Conservation (phyloP, 2,888 invertebrate species). For the Pyrrhosoma nymphula region DNA sequence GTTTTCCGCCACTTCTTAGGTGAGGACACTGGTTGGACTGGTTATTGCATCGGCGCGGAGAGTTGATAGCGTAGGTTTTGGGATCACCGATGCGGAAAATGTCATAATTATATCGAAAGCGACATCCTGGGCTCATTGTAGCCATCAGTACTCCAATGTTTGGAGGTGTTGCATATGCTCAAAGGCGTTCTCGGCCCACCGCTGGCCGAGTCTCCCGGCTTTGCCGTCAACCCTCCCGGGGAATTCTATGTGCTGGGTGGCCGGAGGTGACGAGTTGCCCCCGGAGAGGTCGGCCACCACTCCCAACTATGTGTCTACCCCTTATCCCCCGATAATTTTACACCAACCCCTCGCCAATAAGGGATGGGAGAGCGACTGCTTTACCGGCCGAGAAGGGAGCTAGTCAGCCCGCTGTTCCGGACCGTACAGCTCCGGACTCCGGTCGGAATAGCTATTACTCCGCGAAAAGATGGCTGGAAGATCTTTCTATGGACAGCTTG, state of each 20-base stretch:
- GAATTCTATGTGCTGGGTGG: neutral
- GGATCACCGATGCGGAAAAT: neutral
- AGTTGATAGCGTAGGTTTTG: neutral
- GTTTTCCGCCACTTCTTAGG: too few species aligned
- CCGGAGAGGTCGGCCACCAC: neutral
- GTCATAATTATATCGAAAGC: neutral
- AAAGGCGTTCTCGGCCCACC: constrained; percentile 30
- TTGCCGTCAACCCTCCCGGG: neutral
- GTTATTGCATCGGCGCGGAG: too few species aligned
- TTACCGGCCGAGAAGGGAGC: too few species aligned
- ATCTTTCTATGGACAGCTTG: too few species aligned
- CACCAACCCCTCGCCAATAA: neutral
- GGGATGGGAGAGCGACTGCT: neutral
- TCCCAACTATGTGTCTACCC: neutral
- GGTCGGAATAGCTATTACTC: too few species aligned
- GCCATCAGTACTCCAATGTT: constrained; percentile 50
- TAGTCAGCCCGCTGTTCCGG: neutral
- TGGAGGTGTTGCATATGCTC: constrained; percentile 57
- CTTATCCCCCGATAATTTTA: neutral
- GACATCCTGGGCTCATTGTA: constrained; percentile 56
- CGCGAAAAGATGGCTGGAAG: neutral
- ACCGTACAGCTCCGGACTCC: neutral
- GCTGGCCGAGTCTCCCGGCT: neutral
- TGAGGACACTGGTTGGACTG: too few species aligned
- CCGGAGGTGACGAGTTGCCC: neutral